Evolutionary conservation across 1,140 invertebrate species (phyloP).

Genomic region (Dendroctonus ponderosae): DNA sequence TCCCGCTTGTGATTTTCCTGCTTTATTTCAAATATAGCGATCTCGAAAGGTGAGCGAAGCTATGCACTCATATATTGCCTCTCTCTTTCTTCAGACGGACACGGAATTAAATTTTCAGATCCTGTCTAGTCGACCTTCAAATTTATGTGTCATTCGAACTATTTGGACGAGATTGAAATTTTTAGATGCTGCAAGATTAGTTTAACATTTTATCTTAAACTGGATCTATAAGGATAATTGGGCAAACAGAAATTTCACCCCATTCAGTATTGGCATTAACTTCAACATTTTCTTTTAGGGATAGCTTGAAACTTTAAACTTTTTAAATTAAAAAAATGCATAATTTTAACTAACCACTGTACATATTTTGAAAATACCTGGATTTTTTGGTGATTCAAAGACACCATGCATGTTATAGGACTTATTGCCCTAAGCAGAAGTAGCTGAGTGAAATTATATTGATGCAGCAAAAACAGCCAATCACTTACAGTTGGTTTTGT

Average conservation of each 20-base stretch:
- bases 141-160: slow-evolving; percentile 27
- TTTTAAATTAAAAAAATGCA: too few relatives aligned
- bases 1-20: slow-evolving; percentile 37
- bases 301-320: too few relatives aligned
- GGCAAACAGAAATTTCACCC: too few relatives aligned
- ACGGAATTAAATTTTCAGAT: slow-evolving; percentile 32
- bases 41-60: slow-evolving; percentile 16
- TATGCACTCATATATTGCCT: slow-evolving; percentile 30
- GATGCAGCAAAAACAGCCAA: too few relatives aligned
- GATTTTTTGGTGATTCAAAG: neutral
- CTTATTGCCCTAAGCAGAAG: neutral
- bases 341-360: too few relatives aligned
- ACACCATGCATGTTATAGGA: neutral
- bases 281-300: neutral
- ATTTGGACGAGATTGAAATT: slow-evolving; percentile 13
- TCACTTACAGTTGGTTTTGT: slow-evolving; percentile 33
- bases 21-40: slow-evolving; percentile 34
- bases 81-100: slow-evolving; percentile 27
- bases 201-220: too few relatives aligned
- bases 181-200: neutral
- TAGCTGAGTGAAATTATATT: too few relatives aligned
- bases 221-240: too few relatives aligned
- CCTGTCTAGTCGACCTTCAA: slow-evolving; percentile 28
- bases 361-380: neutral
- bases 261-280: too few relatives aligned